Evolutionary conservation across 2,888 invertebrate genomes (phyloP), one percentile per base, ranked within the genome.

Genomic region (Alcis repandata): DNA sequence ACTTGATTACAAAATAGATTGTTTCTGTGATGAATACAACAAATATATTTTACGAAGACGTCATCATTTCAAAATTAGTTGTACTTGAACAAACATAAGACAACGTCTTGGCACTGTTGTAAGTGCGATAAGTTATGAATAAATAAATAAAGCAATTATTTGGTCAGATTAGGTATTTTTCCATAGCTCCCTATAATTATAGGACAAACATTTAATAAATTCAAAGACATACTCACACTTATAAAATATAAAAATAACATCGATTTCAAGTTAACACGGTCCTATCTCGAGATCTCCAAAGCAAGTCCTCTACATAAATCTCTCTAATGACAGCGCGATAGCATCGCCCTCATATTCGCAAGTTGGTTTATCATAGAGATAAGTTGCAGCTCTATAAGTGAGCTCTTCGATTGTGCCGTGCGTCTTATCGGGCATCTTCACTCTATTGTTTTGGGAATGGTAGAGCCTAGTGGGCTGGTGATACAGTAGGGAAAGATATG

Each of bases 371-470:
- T 54, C 54, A 48, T 56, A 65, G 63, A 66, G 61, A 67, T 62
- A 57, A 54, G 32, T 59, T 68, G 62, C 69, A 71, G 67, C 71
- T 74, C 74, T 69, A 74, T 76, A 79, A 81, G 79, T 79, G 76
- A 80, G 73, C 72, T 69, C 61, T 80, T 82, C 83, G 81, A 74
- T 63, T 64, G 63, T 67, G 57, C 64, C 68, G 74, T 78, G 79
- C 79, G 77, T 74, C 69, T 76, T 84, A 84, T 85, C 83, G 70
- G 69, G 67, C 72, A 84, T 84, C 80, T 79, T 45, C 62, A 63
- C 51, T 48, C 77, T 66, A 80, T 85, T 84, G 84, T 84, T 78
- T 80, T 72, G 70, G 62, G 58, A 67, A 65, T 64, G 59, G 22
- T 59, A 13, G 22, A 33, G 41, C 13, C 20, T 19, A 13, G 33